Percentiles rank a stretch among this genome's conserved stretches.
Conservation (phyloP, 2,113 vertebrate genomes). For the Dicentrarchus labrax region DNA sequence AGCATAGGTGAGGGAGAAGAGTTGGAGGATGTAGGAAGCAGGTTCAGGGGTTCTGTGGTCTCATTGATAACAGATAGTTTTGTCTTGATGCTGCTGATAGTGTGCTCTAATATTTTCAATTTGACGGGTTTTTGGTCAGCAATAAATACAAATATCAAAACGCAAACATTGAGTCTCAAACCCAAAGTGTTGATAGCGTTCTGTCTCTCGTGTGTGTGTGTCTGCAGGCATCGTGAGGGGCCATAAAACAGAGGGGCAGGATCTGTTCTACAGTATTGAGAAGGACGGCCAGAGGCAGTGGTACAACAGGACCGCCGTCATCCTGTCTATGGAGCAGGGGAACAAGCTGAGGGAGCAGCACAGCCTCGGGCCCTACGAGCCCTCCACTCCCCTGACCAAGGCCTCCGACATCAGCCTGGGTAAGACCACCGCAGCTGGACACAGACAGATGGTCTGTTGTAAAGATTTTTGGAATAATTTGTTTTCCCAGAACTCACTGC, state of each 20-base stretch:
- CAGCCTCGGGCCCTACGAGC: slow-evolving; percentile 93
- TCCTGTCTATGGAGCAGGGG: slow-evolving; percentile 95
- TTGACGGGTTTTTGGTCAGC: neutral
- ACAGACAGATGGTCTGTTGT: neutral
- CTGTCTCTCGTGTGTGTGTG: neutral
- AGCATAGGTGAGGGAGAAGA: slow-evolving; percentile 87
- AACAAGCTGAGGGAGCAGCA: slow-evolving; percentile 94
- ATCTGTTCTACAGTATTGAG: slow-evolving; percentile 94
- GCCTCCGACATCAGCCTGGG: slow-evolving; percentile 98
- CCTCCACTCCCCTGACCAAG: slow-evolving; percentile 89
- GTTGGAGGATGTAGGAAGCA: neutral
- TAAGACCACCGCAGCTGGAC: slow-evolving; percentile 64
- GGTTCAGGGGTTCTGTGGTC: neutral
- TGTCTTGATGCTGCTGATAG: neutral
- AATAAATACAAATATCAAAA: neutral
- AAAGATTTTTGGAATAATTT: too few species aligned
- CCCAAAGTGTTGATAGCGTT: accelerated
- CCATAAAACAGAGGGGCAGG: slow-evolving; percentile 90
- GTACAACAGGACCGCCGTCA: slow-evolving; percentile 93
- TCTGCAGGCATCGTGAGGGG: slow-evolving; percentile 91
- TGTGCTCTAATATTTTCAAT: neutral
- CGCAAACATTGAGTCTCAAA: neutral
- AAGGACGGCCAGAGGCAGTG: slow-evolving; percentile 92
- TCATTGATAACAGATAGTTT: neutral
- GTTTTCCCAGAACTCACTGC: too few species aligned